phyloP scores from a whole-genome alignment of 2,888 invertebrate genomes.

The Cacoxenus indagator region DNA sequence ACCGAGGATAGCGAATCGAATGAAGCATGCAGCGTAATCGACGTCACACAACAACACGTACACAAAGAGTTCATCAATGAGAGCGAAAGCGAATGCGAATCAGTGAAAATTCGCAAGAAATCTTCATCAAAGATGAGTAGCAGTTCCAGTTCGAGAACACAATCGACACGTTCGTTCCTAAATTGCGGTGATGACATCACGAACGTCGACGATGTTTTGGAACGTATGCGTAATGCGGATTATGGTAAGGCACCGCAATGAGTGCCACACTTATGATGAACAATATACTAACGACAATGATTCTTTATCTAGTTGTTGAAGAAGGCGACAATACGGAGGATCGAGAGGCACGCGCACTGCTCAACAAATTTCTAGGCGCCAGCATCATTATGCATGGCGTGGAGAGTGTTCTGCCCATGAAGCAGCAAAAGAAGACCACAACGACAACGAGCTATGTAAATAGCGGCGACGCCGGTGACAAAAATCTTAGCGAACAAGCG shows the following conservation, averaged over 20 bases:
- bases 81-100: constrained; percentile 59
- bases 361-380: constrained; percentile 87
- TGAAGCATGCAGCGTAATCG: constrained; percentile 56
- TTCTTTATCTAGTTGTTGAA: constrained; percentile 73
- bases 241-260: constrained; percentile 71
- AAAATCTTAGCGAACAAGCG: constrained; percentile 59
- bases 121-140: constrained; percentile 33
- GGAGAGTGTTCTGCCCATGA: constrained; percentile 72
- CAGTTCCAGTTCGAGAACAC: constrained; percentile 38
- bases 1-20: constrained; percentile 60
- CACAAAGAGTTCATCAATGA: constrained; percentile 43
- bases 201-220: constrained; percentile 82
- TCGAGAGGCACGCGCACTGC: constrained; percentile 79
- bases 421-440: constrained; percentile 46
- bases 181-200: constrained; percentile 76
- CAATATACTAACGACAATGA: too few species aligned
- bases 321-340: constrained; percentile 79
- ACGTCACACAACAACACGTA: constrained; percentile 24
- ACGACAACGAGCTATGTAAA: constrained; percentile 39
- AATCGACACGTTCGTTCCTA: constrained; percentile 76
- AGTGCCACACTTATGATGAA: constrained; percentile 5
- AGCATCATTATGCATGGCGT: constrained; percentile 85
- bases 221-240: constrained; percentile 83
- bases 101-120: constrained; percentile 42
- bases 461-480: constrained; percentile 29